Conservation (phyloP, 2,113 vertebrate species). For the Mionectes macconnelli region DNA sequence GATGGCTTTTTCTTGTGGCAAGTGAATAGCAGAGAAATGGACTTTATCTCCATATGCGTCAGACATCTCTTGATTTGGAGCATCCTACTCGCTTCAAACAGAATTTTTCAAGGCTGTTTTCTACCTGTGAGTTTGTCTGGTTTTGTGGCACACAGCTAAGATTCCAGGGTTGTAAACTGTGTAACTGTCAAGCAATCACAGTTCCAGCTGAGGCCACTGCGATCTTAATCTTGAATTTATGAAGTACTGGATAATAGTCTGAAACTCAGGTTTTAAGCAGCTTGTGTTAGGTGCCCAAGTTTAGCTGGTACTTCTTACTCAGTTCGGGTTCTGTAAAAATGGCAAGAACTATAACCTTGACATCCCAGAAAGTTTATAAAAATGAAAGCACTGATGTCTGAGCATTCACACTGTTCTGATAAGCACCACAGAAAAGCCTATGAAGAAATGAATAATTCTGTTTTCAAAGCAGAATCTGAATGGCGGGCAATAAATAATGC, state of each 20-base stretch:
- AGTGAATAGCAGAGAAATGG: neutral
- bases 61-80: neutral
- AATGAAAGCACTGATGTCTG: neutral
- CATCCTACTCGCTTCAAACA: neutral
- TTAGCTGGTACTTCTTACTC: neutral
- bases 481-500: slow-evolving; percentile 44
- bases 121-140: neutral
- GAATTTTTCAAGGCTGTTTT: neutral
- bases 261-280: neutral
- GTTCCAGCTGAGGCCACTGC: neutral
- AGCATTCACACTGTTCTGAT: slow-evolving; percentile 1
- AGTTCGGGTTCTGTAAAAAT: neutral
- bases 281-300: neutral
- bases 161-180: neutral
- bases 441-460: slow-evolving; percentile 55
- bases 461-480: slow-evolving; percentile 57
- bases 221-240: neutral
- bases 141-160: neutral
- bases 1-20: neutral
- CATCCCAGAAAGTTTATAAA: neutral
- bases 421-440: slow-evolving; percentile 26
- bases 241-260: neutral
- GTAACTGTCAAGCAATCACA: neutral
- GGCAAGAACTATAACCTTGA: neutral
- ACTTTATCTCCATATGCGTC: neutral